These are phyloP conservation scores for Phengaris arion DNA, from an alignment of 2,888 invertebrate species.

Conservation along the genomic window DNA sequence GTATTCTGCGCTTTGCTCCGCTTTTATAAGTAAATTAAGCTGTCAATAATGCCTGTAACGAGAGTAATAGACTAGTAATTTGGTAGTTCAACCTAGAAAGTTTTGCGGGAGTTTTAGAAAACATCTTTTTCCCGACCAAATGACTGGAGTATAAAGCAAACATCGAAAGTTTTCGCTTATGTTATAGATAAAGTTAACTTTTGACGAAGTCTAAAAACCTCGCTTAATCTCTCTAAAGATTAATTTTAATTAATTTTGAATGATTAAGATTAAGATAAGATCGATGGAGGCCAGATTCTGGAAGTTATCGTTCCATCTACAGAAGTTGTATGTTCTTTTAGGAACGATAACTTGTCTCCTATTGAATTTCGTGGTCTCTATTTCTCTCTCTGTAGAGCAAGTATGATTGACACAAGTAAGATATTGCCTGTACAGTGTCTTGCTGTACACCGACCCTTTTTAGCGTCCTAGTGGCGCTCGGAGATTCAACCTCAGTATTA, in stretches of 20 bases:
- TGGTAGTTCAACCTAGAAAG: too few relatives aligned
- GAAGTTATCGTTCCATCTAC: too few relatives aligned
- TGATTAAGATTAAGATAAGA: background rate
- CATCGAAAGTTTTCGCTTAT: too few relatives aligned
- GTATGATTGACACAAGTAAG: background rate
- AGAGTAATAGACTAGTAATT: too few relatives aligned
- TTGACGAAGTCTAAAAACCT: background rate
- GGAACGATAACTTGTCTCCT: background rate
- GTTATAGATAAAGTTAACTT: too few relatives aligned
- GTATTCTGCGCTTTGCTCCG: too few relatives aligned
- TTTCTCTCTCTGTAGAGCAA: background rate
- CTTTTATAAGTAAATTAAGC: background rate
- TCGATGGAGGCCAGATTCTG: too few relatives aligned
- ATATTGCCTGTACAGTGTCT: background rate
- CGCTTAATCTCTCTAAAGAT: background rate
- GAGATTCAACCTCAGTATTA: conserved; percentile 33
- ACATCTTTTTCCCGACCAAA: too few relatives aligned
- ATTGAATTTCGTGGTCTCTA: background rate
- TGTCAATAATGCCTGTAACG: too few relatives aligned
- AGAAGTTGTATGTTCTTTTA: too few relatives aligned
- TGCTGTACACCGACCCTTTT: conserved; percentile 60
- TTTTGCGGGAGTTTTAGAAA: too few relatives aligned
- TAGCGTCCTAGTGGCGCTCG: conserved; percentile 53
- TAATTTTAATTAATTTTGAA: background rate
- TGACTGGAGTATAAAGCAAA: too few relatives aligned